Percentiles rank a stretch among this genome's conserved stretches.
These are phyloP conservation scores for Colaptes auratus DNA, from an alignment of 2,113 vertebrate genomes.

Conservation along the genomic window DNA sequence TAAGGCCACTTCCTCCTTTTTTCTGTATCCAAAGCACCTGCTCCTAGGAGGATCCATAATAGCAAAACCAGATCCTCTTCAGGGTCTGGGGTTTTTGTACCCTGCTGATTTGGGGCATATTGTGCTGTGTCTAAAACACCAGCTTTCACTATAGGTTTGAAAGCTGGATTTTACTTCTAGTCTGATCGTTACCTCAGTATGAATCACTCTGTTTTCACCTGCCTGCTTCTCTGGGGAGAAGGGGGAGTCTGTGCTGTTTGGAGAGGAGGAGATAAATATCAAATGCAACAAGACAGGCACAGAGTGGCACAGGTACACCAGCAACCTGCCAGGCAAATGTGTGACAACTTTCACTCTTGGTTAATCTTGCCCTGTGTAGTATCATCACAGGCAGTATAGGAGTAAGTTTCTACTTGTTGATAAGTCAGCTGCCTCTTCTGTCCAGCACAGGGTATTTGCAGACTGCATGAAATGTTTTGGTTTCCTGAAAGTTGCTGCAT, in stretches of 20 bases:
- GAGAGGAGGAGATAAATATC: neutral
- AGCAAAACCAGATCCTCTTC: neutral
- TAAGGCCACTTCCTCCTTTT: neutral
- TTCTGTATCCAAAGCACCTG: neutral
- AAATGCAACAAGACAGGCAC: too few relatives aligned
- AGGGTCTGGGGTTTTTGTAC: too few relatives aligned
- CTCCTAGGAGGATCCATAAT: neutral
- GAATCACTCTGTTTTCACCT: neutral
- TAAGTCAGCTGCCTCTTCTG: neutral
- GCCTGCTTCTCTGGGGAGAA: neutral
- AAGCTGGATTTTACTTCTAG: neutral
- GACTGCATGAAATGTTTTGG: neutral
- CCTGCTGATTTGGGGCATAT: fast-evolving
- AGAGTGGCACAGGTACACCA: neutral
- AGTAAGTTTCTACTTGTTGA: neutral
- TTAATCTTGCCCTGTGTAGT: neutral
- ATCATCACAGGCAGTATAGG: neutral
- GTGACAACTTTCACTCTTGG: neutral
- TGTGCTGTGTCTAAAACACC: neutral
- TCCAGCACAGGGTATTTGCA: neutral
- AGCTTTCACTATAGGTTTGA: neutral
- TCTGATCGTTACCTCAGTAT: neutral
- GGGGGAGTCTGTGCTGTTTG: neutral
- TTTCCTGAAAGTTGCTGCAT: neutral
- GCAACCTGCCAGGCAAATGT: neutral